Conservation (phyloP, 2,888 invertebrate genomes). For the Amblyjoppa proteus region DNA sequence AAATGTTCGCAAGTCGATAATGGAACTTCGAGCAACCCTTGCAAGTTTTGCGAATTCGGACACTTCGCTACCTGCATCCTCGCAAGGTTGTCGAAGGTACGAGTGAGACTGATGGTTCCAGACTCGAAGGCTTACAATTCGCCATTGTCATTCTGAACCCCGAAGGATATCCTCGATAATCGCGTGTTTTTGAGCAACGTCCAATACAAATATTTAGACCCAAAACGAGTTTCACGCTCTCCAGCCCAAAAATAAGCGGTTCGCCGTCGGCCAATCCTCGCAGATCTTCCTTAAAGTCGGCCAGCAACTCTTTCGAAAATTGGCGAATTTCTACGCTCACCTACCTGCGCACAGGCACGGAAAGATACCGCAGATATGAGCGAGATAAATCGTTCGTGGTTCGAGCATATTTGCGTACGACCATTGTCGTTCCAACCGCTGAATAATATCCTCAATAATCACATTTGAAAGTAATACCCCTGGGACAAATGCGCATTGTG, state of each 20-base stretch:
- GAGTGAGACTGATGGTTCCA: background rate
- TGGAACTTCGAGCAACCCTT: background rate
- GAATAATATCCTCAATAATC: constrained; percentile 63
- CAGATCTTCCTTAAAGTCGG: background rate
- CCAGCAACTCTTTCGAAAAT: constrained; percentile 35
- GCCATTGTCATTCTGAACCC: background rate
- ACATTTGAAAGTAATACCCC: constrained; percentile 57
- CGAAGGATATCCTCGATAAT: too few relatives aligned
- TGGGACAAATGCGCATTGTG: constrained; percentile 65
- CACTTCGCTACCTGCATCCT: background rate
- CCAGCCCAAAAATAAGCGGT: background rate
- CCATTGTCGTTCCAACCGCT: constrained; percentile 50
- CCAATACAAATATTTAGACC: background rate
- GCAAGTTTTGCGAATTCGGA: background rate
- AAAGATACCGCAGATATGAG: constrained; percentile 49
- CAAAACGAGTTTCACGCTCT: constrained; percentile 38
- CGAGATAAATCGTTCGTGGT: constrained; percentile 55
- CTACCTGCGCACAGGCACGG: constrained; percentile 28
- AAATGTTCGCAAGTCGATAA: background rate
- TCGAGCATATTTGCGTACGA: constrained; percentile 25
- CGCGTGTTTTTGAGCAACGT: too few relatives aligned
- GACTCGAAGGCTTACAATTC: background rate
- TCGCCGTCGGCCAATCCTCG: background rate
- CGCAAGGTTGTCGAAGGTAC: background rate
- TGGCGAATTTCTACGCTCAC: constrained; percentile 38